Evolutionary conservation across 1,140 invertebrate species (phyloP), one percentile per base, ranked within the genome.

Genomic region (Nephotettix cincticeps): DNA sequence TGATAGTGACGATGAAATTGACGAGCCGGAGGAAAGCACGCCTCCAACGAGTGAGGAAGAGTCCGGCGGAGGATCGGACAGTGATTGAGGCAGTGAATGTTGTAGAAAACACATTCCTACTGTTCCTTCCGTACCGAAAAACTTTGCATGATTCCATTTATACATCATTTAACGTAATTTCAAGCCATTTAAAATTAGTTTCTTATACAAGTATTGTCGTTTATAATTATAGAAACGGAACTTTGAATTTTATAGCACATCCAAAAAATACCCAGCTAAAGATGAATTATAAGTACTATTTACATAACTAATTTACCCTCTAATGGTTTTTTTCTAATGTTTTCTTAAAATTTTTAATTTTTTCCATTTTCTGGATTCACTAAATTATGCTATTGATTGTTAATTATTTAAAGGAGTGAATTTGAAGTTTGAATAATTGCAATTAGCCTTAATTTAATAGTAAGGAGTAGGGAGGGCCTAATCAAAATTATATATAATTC

Each of bases 1-100:
- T 27, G 77, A 79, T 25, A 80, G 81, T 29, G 83, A 83, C 67
- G 79, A 77, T 17, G 79, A 79, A 72, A 80, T 79, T 30, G 79
- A 79, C 30, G 79, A 78, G 43, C 72, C 77, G 21, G 82, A 82
- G 45, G 81, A 82, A 76, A 36, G 32, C 14, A 36, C 32, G 14
- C 32, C 32, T 6, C 77, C 79, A 43, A 76, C 13, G 28, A 23
- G 23, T 14, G 75, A 32, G 78, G 79, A 70, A 83, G 80, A 47
- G 81, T 81, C 43, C 81, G 84, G 30, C 77, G 80, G 17, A 81
- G 83, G 0, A 83, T 81, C 69, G 82, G 73, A 54, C 0, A 67
- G 58, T 61, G 74, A 72, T 28, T 54, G 25, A 64, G 67, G 65
- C 6, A 65, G 63, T 32, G 63, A 65, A 32, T 65, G 19, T n/a